A percentile compares a stretch with the other conserved stretches of the same genome.
These are phyloP conservation scores for Apamea epomidion DNA, from an alignment of 2,888 invertebrate genomes.

Conservation along the genomic window DNA sequence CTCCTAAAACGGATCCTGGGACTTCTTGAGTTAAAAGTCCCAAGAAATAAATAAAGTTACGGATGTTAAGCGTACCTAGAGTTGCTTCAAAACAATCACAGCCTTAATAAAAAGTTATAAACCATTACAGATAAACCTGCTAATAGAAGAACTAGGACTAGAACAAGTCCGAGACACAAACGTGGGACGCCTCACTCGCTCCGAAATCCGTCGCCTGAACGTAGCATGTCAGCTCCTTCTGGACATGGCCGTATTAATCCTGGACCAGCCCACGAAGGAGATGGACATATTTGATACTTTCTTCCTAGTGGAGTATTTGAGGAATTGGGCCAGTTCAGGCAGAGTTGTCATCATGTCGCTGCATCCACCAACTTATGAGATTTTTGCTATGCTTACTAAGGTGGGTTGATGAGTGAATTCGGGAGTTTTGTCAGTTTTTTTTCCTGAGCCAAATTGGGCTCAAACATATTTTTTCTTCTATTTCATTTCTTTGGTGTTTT, in stretches of 20 bases:
- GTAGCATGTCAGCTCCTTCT: slow-evolving; percentile 97
- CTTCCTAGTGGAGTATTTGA: slow-evolving; percentile 97
- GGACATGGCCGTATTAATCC: slow-evolving; percentile 95
- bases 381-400: slow-evolving; percentile 97
- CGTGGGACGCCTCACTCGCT: slow-evolving; percentile 95
- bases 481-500: slow-evolving; percentile 27
- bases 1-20: neutral
- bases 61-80: no score
- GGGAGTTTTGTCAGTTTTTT: no score
- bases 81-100: neutral
- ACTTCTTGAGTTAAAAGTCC: neutral
- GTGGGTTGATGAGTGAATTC: slow-evolving; percentile 66
- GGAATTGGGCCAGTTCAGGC: slow-evolving; percentile 96
- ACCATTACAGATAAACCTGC: slow-evolving; percentile 93
- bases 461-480: neutral
- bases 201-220: slow-evolving; percentile 96
- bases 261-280: slow-evolving; percentile 96
- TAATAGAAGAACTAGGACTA: slow-evolving; percentile 97
- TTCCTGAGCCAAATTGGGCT: neutral
- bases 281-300: slow-evolving; percentile 99
- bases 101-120: neutral
- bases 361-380: slow-evolving; percentile 98
- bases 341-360: slow-evolving; percentile 97
- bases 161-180: slow-evolving; percentile 97
- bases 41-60: neutral